Evolutionary conservation across 2,888 invertebrate genomes (phyloP), one percentile per base, ranked within the genome.

Genomic region (Hydraecia micacea): DNA sequence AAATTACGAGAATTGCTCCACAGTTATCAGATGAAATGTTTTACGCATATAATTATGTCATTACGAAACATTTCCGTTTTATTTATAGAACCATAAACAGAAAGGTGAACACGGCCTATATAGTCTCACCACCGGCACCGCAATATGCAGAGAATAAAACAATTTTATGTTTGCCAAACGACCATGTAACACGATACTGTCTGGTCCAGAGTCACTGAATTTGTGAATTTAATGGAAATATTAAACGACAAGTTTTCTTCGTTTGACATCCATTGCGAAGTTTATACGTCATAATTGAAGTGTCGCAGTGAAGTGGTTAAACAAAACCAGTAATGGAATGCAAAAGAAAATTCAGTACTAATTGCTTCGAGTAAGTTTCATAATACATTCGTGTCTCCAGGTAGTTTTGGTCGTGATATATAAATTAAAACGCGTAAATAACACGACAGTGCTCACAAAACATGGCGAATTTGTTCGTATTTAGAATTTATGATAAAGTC

Each of bases 371-470:
- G 0, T 15, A 1, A 39, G n/a, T 83, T 75, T 83, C 65, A 77
- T 81, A 81, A 73, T 81, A 60, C 60, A 78, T 77, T 86, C 85
- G 76, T 86, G 85, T 68, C 74, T 39, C 52, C 36, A 65, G 78
- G 81, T 81, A 84, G 73, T 86, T 86, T 72, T 28, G 21, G 69
- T 76, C 36, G 60, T 76, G 62, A 76, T 63, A 69, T 84, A 78
- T 86, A 84, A 86, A 86, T 86, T 86, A 78, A 86, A 86, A 86
- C 77, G 25, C 84, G 78, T 84, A 84, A 86, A 85, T 86, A 86
- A 84, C 81, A 79, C 81, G 76, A 86, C 84, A 81, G n/a, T 65
- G 65, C 39, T 77, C 70, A 49, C 69, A 73, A 77, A 85, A 84
- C 68, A 84, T 46, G 58, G 81, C 36, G 71, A 69, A 73, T 84